Conservation (phyloP, 2,113 vertebrate species). For the Heterotilapia buettikoferi region DNA sequence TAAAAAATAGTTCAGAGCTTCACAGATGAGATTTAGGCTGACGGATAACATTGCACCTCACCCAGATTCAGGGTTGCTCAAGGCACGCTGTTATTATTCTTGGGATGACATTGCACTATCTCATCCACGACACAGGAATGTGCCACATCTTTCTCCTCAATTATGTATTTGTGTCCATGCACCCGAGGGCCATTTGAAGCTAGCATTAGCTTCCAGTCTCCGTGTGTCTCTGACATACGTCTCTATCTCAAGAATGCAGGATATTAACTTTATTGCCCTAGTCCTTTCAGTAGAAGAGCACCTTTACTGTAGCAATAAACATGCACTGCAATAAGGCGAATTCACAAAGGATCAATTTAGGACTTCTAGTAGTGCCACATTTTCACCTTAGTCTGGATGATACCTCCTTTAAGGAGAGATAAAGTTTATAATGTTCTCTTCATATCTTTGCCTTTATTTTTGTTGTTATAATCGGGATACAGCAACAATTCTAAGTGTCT, state of each 20-base stretch:
- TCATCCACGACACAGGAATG: slow-evolving; percentile 19
- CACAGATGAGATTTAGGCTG: slow-evolving; percentile 17
- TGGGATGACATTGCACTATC: slow-evolving; percentile 39
- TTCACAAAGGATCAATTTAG: not conserved
- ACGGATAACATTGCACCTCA: slow-evolving; percentile 24
- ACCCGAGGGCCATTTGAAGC: not conserved
- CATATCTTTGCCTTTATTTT: not conserved
- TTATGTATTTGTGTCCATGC: slow-evolving; percentile 20
- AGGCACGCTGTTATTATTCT: slow-evolving; percentile 30
- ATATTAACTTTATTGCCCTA: not conserved
- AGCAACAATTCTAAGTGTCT: not conserved
- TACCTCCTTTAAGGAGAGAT: not conserved
- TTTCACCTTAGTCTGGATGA: not conserved
- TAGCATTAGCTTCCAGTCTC: not conserved
- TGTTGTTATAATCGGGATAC: not conserved
- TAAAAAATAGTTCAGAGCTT: not conserved
- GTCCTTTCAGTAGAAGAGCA: not conserved
- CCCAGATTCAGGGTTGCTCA: slow-evolving; percentile 18
- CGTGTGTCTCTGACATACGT: not conserved
- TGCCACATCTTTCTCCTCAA: not conserved
- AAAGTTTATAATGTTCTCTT: not conserved
- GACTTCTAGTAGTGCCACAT: not conserved
- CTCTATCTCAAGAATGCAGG: not conserved
- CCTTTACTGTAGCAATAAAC: not conserved
- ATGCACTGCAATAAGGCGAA: not conserved